Base-by-base conservation (phyloP, 1,140 invertebrate genomes). In the Lordiphosa stackelbergi region DNA sequence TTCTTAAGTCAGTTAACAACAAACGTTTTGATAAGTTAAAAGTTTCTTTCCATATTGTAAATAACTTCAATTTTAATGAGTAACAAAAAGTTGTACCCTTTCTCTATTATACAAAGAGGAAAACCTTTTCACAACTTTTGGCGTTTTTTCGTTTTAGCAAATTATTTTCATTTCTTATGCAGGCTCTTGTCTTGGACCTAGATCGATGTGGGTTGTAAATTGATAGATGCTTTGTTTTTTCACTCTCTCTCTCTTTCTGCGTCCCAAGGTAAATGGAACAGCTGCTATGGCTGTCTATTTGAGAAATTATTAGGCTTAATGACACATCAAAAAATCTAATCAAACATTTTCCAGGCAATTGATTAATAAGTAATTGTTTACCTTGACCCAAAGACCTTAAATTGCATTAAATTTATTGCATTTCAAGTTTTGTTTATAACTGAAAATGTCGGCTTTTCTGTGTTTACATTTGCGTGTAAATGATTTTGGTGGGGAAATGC, bases 81-180 rank as follows among this genome's bases (percentile, higher is more conserved):
- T 43, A 68, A 47, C 10, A 6, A 0, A 10, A 4, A 7, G 35
- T 46, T 24, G 13, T n/a, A 13, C 4, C 0, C 0, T 28, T 9
- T 2, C 10, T 8, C 10, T 16, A 36, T 13, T 19, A 11, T 36
- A 1, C 28, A 34, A 34, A 35, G 34, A 49, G 0, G 6, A 31
- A 31, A 31, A 31, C 28, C 28, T 31, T 31, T 31, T 31, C 28
- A 31, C 6, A 31, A 31, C 8, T 31, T 31, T 31, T 8, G 28
- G 28, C 5, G 7, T 8, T 7, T 16, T 16, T 31, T 65, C 69
- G 66, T 73, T 65, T 59, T 49, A 13, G 38, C 37, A 83, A 81
- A 81, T 79, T 64, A 79, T 71, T 74, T 66, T 66, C 58, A 74
- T 73, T 73, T 69, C 46, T 72, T 60, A 60, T 69, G 64, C 64